phyloP scores from a whole-genome alignment of 1,140 invertebrate genomes.

The Drosophila kanapiae region DNA sequence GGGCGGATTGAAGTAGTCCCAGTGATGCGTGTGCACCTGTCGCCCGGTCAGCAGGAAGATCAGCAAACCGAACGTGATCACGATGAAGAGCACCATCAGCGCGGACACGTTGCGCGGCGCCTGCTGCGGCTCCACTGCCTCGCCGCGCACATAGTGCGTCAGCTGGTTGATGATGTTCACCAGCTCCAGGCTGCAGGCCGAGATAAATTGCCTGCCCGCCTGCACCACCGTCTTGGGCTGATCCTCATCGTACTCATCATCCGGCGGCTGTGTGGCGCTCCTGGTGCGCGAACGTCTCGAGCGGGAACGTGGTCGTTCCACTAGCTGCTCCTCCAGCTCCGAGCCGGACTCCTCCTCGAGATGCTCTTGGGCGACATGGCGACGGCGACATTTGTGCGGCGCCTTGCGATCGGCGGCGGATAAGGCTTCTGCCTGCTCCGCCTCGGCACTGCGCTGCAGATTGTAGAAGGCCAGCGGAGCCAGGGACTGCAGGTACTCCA shows the following conservation, averaged over 20 bases:
- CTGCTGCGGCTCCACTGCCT: constrained; percentile 71
- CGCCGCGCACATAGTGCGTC: constrained; percentile 88
- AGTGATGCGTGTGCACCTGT: constrained; percentile 91
- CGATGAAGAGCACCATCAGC: constrained; percentile 90
- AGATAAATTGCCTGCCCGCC: constrained; percentile 88
- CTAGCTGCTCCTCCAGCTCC: constrained; percentile 76
- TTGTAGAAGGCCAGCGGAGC: constrained; percentile 85
- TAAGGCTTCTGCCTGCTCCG: constrained; percentile 54
- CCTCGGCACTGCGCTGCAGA: constrained; percentile 84
- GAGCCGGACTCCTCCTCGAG: constrained; percentile 54
- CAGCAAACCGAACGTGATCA: constrained; percentile 89
- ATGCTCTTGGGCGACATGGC: constrained; percentile 64
- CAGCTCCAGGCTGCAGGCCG: constrained; percentile 88
- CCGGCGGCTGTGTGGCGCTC: constrained; percentile 81
- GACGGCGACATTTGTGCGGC: constrained; percentile 73
- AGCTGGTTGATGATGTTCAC: constrained; percentile 89
- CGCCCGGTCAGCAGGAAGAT: constrained; percentile 87
- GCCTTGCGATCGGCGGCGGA: constrained; percentile 57
- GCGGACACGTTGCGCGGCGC: constrained; percentile 88
- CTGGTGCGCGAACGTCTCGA: constrained; percentile 80
- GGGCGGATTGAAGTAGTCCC: constrained; percentile 94
- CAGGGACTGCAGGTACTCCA: constrained; percentile 86
- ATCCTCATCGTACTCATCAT: constrained; percentile 69
- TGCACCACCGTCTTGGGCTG: constrained; percentile 87
- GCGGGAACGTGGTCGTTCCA: constrained; percentile 77